Conservation (phyloP, 2,888 invertebrate species). For the Acrocyrtus sp. region DNA sequence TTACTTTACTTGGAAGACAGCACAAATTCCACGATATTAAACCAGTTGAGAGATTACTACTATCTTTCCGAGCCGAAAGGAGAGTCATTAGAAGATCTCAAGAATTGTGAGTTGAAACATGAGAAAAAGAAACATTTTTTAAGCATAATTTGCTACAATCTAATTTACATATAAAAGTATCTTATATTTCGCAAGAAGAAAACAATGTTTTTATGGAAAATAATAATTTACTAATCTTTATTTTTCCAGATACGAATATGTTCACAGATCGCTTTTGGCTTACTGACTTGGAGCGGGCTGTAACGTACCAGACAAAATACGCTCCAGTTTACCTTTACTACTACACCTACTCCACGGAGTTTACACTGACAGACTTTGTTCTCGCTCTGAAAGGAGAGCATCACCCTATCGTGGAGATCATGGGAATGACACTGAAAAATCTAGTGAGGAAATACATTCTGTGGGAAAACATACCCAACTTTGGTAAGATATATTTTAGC, state of each 20-base stretch:
- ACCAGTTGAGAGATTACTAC: constrained; percentile 34
- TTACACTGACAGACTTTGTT: constrained; percentile 34
- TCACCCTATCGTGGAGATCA: constrained; percentile 37
- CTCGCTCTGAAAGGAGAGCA: constrained; percentile 50
- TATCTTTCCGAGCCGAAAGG: constrained; percentile 8
- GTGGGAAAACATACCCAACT: constrained; percentile 25
- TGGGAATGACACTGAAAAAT: constrained; percentile 37
- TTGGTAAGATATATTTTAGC: constrained; percentile 27
- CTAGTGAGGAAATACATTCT: constrained; percentile 36
- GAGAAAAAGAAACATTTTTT: too few species aligned
- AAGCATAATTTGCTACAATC: too few species aligned
- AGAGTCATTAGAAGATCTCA: constrained; percentile 30
- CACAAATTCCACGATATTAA: constrained; percentile 23
- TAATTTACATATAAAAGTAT: too few species aligned
- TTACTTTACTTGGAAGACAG: constrained; percentile 40
- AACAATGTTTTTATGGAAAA: too few species aligned
- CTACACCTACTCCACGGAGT: constrained; percentile 39
- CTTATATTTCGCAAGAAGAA: too few species aligned
- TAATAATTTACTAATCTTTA: too few species aligned
- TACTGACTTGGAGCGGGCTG: constrained; percentile 23
- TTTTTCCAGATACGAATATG: constrained; percentile 37
- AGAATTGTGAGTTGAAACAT: too few species aligned
- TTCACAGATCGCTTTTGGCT: constrained; percentile 46
- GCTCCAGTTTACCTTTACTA: constrained; percentile 35
- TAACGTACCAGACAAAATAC: constrained; percentile 20